phyloP scores from a whole-genome alignment of 2,797 vertebrate species.

The Spatula clypeata region DNA sequence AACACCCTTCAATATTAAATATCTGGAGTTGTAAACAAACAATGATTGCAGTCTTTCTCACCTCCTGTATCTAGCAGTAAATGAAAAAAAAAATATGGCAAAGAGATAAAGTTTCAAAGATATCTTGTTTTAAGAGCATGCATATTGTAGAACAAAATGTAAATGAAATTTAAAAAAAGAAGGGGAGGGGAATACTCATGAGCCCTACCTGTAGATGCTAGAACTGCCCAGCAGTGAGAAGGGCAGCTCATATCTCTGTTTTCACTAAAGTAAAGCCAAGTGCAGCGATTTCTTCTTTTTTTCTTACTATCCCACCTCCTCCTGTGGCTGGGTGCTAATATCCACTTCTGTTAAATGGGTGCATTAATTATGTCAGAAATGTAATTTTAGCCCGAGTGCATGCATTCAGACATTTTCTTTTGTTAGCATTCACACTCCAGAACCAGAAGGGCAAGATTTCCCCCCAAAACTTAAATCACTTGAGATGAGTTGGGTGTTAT shows the following conservation, averaged over 20 bases:
- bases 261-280: not conserved
- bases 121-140: not conserved
- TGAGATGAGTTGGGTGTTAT: slow-evolving; percentile 79
- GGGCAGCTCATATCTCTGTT: not conserved
- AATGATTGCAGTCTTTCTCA: fast-evolving
- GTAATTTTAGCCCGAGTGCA: not conserved
- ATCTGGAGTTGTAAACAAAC: not conserved
- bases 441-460: not conserved
- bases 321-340: fast-evolving
- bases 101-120: not conserved
- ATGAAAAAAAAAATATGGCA: not conserved
- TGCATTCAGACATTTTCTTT: not conserved
- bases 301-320: not conserved
- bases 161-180: not conserved
- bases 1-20: not conserved
- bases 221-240: not conserved
- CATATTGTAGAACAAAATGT: not conserved
- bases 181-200: not conserved
- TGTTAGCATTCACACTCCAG: not conserved
- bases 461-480: slow-evolving; percentile 64
- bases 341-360: not conserved
- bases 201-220: not conserved
- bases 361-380: fast-evolving
- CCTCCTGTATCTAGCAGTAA: not conserved
- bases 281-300: not conserved